These are phyloP conservation scores for Tenthredo amoena DNA, from an alignment of 2,888 invertebrate species.

Conservation along the genomic window DNA sequence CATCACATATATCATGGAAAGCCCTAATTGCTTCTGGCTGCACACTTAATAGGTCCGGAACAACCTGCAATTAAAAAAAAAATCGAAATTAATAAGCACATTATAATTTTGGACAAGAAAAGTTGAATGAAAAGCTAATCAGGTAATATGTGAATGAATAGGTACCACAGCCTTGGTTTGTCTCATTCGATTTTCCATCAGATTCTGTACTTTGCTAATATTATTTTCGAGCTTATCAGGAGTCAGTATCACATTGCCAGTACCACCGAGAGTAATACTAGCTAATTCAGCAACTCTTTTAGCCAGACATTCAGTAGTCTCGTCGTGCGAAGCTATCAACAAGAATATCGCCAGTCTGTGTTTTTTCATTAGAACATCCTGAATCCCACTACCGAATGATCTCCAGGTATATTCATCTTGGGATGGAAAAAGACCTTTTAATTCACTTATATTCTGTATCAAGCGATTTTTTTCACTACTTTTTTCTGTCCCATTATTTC, in stretches of 20 bases:
- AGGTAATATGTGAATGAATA: conserved; percentile 7
- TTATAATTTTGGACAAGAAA: not conserved
- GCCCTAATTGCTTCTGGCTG: conserved; percentile 74
- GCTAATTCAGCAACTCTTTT: conserved; percentile 71
- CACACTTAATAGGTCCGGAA: conserved; percentile 69
- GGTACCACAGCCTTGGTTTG: conserved; percentile 67
- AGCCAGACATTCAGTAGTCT: conserved; percentile 71
- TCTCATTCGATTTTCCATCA: conserved; percentile 58
- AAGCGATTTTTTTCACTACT: not conserved
- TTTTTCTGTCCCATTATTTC: not conserved
- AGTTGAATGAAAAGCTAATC: not conserved
- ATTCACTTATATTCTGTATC: not conserved
- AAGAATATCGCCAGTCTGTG: conserved; percentile 75
- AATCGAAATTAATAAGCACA: not conserved
- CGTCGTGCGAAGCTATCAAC: conserved; percentile 72
- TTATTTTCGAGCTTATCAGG: conserved; percentile 68
- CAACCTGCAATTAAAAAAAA: conserved; percentile 65
- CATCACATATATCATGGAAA: conserved; percentile 82
- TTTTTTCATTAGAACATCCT: conserved; percentile 66
- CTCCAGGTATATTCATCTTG: conserved; percentile 74
- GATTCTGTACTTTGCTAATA: conserved; percentile 72
- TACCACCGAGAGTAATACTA: conserved; percentile 65
- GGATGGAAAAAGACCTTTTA: conserved; percentile 65
- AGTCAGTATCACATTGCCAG: conserved; percentile 65
- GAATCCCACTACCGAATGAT: conserved; percentile 71